phyloP scores from a whole-genome alignment of 2,113 vertebrate species.

The Saccopteryx bilineata region DNA sequence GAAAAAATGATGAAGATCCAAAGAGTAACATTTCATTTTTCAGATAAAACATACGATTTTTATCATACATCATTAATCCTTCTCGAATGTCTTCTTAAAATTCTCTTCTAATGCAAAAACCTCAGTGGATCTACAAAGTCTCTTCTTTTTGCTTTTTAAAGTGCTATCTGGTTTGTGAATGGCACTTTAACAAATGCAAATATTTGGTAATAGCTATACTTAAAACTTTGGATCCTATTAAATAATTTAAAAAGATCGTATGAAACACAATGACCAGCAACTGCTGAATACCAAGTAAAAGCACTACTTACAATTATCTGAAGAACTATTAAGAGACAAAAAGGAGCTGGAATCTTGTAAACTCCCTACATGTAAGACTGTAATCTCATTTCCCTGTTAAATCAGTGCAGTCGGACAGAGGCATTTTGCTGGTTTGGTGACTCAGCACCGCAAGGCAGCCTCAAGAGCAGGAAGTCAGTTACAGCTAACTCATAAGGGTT shows the following conservation, averaged over 20 bases:
- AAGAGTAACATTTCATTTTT: conserved; percentile 27
- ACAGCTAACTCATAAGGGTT: conserved; percentile 94
- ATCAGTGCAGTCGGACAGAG: conserved; percentile 93
- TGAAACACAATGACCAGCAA: neutral
- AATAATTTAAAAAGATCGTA: neutral
- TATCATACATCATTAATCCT: conserved; percentile 7
- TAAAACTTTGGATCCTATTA: conserved; percentile 22
- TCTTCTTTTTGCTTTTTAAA: conserved; percentile 28
- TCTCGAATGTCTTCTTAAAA: conserved; percentile 21
- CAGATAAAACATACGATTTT: conserved; percentile 52
- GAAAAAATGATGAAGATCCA: neutral
- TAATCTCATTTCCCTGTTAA: conserved; percentile 95
- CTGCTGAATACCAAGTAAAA: conserved; percentile 13
- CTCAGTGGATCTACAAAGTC: neutral
- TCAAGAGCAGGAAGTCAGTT: conserved; percentile 97
- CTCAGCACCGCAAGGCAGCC: conserved; percentile 95
- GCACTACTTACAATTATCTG: neutral
- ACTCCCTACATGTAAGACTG: conserved; percentile 94
- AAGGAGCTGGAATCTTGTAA: neutral
- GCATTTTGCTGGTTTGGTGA: conserved; percentile 94
- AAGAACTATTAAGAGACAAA: neutral
- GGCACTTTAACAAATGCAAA: conserved; percentile 36
- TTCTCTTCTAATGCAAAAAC: conserved; percentile 4
- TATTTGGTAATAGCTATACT: neutral
- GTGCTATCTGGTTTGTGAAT: conserved; percentile 27